Conservation (phyloP, 2,797 vertebrate genomes). For the Pangasius mekongensis region DNA sequence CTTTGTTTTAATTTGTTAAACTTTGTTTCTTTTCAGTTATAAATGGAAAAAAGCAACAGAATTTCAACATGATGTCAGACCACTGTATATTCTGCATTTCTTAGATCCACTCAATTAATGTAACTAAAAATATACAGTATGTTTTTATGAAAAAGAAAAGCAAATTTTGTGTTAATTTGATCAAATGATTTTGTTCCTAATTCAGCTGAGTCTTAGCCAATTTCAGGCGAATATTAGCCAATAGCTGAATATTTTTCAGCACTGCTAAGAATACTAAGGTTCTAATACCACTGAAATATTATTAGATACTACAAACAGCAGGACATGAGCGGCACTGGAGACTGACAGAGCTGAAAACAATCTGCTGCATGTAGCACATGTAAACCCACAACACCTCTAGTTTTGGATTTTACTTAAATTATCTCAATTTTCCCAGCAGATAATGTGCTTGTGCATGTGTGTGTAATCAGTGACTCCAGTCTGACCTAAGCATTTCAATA, state of each 20-base stretch:
- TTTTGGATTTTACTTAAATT: neutral
- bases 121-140: neutral
- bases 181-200: neutral
- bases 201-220: neutral
- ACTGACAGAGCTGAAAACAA: no score
- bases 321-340: neutral
- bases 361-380: neutral
- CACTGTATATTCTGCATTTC: neutral
- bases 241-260: neutral
- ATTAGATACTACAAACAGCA: neutral
- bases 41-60: neutral
- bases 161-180: neutral
- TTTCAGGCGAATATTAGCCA: neutral
- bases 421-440: neutral
- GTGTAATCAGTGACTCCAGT: conserved; percentile 26
- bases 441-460: conserved; percentile 1
- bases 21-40: neutral
- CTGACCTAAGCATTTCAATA: conserved; percentile 35
- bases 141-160: neutral
- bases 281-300: neutral
- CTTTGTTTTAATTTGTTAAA: neutral
- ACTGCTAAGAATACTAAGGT: neutral
- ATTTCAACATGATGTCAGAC: neutral
- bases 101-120: neutral
- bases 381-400: neutral